Conservation (phyloP, 2,797 vertebrate species). For the Oreochromis grahami region DNA sequence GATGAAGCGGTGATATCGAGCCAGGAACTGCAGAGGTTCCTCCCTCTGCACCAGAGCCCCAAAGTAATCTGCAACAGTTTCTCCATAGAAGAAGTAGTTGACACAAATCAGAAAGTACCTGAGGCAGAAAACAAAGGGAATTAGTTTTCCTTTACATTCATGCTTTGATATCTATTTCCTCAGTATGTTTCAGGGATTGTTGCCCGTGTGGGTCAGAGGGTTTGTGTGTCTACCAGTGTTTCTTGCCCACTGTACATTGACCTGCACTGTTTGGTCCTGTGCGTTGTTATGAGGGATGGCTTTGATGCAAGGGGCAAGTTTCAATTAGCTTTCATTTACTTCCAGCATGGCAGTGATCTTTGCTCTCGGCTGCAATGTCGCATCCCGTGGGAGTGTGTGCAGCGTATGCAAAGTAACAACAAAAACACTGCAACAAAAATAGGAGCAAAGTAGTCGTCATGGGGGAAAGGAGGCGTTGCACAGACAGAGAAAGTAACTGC, state of each 20-base stretch:
- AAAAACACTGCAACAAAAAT: not conserved
- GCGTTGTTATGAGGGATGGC: not conserved
- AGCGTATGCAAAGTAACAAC: not conserved
- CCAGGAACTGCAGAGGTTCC: conserved; percentile 93
- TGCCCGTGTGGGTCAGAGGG: not conserved
- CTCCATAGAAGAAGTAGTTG: conserved; percentile 99
- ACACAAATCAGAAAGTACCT: conserved; percentile 98
- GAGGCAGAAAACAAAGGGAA: not conserved
- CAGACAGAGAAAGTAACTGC: not conserved
- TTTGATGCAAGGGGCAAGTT: conserved; percentile 24
- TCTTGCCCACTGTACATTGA: conserved; percentile 8
- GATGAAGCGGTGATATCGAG: conserved; percentile 97
- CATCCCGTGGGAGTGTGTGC: not conserved
- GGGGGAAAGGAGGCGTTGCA: not conserved
- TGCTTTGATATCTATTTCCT: not conserved
- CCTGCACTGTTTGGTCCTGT: not conserved
- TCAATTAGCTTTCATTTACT: conserved; percentile 36
- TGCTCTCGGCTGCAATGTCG: conserved; percentile 42
- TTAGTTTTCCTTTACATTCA: not conserved
- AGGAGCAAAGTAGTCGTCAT: not conserved
- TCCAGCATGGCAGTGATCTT: conserved; percentile 73
- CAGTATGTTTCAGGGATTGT: not conserved
- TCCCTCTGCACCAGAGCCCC: conserved; percentile 91
- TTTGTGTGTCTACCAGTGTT: not conserved
- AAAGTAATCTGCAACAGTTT: conserved; percentile 96